Conservation (phyloP, 2,888 invertebrate genomes). For the Calameuta pallipes region DNA sequence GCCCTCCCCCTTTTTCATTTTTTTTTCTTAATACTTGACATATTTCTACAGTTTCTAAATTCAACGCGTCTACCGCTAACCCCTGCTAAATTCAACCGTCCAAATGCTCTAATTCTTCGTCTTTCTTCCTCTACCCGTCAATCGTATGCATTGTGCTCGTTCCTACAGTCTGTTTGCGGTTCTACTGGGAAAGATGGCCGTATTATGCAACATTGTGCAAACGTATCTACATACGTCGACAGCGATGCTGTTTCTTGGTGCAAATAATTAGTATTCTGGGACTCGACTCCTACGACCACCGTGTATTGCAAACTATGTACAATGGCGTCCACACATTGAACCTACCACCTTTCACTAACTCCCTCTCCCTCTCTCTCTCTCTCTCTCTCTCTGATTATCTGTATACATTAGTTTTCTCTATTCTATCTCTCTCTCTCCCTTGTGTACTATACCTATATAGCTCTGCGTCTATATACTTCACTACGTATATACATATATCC, state of each 20-base stretch:
- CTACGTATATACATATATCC: background rate
- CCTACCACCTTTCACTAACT: background rate
- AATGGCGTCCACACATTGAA: background rate
- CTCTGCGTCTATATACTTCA: no score
- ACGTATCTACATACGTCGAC: constrained; percentile 18
- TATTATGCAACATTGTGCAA: background rate
- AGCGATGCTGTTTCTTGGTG: constrained; percentile 27
- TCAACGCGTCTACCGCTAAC: background rate
- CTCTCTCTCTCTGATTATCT: background rate
- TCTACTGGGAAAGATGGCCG: background rate
- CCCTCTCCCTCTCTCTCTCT: background rate
- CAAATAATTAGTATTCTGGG: constrained; percentile 40
- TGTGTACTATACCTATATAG: background rate
- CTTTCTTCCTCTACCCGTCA: background rate
- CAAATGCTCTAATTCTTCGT: background rate
- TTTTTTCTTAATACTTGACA: background rate
- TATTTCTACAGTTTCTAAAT: background rate
- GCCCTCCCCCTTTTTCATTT: rapidly evolving
- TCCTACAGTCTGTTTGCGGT: background rate
- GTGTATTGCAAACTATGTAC: background rate
- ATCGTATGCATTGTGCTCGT: background rate
- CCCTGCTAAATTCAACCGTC: background rate
- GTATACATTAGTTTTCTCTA: no score
- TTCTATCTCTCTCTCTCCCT: background rate
- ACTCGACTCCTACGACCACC: constrained; percentile 12